Conservation (phyloP, 2,888 invertebrate species). For the Agrenia bidenticulata region DNA sequence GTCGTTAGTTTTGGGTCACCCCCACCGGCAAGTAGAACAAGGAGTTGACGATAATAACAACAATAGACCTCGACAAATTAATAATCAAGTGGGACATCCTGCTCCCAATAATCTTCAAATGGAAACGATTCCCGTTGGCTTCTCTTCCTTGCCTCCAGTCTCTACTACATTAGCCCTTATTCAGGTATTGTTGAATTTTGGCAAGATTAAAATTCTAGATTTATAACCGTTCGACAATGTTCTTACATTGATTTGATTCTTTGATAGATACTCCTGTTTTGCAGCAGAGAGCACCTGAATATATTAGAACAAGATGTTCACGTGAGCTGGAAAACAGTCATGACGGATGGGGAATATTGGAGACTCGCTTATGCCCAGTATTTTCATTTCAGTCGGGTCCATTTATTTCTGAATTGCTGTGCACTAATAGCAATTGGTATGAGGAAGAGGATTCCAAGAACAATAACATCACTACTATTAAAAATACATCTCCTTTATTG, state of each 20-base stretch:
- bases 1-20: too few relatives aligned
- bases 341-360: conserved; percentile 30
- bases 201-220: too few relatives aligned
- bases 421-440: conserved; percentile 31
- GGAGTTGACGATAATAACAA: too few relatives aligned
- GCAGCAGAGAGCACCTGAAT: background rate
- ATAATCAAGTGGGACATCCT: too few relatives aligned
- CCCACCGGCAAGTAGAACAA: too few relatives aligned
- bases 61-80: too few relatives aligned
- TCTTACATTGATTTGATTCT: too few relatives aligned
- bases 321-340: conserved; percentile 36
- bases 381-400: conserved; percentile 33
- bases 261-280: conserved; percentile 24
- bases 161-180: conserved; percentile 14
- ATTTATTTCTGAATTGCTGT: conserved; percentile 27
- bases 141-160: conserved; percentile 17
- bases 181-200: too few relatives aligned
- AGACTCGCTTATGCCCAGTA: conserved; percentile 39
- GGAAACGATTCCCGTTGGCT: too few relatives aligned
- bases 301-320: conserved; percentile 26
- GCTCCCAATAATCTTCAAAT: too few relatives aligned
- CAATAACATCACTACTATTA: background rate
- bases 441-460: too few relatives aligned
- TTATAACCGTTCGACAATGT: too few relatives aligned
- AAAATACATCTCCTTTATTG: background rate